These are phyloP conservation scores for Lacerta bilineata DNA, from an alignment of 2,797 vertebrate species.

Conservation along the genomic window DNA sequence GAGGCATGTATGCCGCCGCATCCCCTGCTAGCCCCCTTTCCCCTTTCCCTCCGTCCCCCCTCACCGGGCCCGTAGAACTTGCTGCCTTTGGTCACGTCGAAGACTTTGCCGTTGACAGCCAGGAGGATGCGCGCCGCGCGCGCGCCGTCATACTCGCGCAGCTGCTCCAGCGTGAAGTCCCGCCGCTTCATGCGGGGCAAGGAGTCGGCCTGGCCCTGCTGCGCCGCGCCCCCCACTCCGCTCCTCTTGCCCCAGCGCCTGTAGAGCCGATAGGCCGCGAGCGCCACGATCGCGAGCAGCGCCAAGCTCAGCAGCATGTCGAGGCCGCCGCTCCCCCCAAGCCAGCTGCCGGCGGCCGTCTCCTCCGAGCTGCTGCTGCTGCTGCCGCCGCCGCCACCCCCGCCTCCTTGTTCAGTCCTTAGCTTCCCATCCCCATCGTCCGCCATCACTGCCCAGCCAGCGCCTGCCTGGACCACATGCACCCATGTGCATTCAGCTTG, in stretches of 20 bases:
- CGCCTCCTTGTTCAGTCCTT: slow-evolving; percentile 72
- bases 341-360: slow-evolving; percentile 70
- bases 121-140: slow-evolving; percentile 94
- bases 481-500: neutral
- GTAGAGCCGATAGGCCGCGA: slow-evolving; percentile 87
- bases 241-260: slow-evolving; percentile 87
- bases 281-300: slow-evolving; percentile 80
- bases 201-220: slow-evolving; percentile 84
- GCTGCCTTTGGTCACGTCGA: slow-evolving; percentile 96
- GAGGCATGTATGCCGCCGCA: too few relatives aligned
- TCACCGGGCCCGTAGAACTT: slow-evolving; percentile 98
- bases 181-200: slow-evolving; percentile 97
- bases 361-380: slow-evolving; percentile 72
- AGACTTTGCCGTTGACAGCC: slow-evolving; percentile 97
- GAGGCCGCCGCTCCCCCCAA: slow-evolving; percentile 73
- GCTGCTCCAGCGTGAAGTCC: slow-evolving; percentile 95
- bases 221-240: slow-evolving; percentile 82
- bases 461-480: slow-evolving; percentile 70
- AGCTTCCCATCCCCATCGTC: slow-evolving; percentile 83
- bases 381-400: slow-evolving; percentile 70
- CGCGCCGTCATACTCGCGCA: slow-evolving; percentile 92
- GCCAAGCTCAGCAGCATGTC: slow-evolving; percentile 86
- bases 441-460: slow-evolving; percentile 80
- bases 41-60: neutral
- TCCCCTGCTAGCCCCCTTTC: neutral